Conservation (phyloP, 2,888 invertebrate species). For the Caenorhabditis plicata region DNA sequence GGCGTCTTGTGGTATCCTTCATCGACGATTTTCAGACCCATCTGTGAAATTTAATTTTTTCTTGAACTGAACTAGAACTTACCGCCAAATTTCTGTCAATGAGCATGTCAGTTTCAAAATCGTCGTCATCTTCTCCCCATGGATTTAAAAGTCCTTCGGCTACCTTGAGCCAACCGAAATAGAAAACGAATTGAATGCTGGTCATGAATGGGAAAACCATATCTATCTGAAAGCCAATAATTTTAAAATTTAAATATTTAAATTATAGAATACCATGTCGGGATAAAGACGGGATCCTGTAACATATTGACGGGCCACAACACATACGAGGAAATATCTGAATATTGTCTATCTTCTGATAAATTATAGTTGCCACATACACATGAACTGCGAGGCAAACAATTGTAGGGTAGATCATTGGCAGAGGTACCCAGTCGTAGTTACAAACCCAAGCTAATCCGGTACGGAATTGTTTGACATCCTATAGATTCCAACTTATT, state of each 20-base stretch:
- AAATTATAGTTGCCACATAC: constrained; percentile 1
- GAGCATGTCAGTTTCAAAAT: constrained; percentile 54
- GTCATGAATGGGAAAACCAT: constrained; percentile 55
- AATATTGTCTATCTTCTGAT: neutral
- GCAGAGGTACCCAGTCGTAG: constrained; percentile 64
- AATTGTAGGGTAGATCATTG: constrained; percentile 62
- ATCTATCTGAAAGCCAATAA: constrained; percentile 35
- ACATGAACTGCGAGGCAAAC: constrained; percentile 58
- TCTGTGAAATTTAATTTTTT: constrained; percentile 21
- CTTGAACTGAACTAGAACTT: neutral
- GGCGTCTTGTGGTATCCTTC: constrained; percentile 51
- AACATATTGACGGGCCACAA: constrained; percentile 50
- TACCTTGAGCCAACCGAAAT: constrained; percentile 60
- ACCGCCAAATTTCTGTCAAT: constrained; percentile 53
- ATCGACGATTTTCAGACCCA: constrained; percentile 54
- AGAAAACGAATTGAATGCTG: constrained; percentile 51
- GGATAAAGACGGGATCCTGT: constrained; percentile 25
- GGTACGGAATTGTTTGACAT: constrained; percentile 55
- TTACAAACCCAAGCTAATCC: constrained; percentile 57
- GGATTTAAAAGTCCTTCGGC: constrained; percentile 59
- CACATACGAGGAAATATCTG: constrained; percentile 46
- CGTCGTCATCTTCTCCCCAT: constrained; percentile 60
- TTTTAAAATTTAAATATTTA: neutral
- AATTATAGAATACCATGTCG: constrained; percentile 22
- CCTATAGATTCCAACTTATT: too few species aligned